Base-by-base conservation (phyloP, 2,113 vertebrate genomes). In the Crocuta crocuta region DNA sequence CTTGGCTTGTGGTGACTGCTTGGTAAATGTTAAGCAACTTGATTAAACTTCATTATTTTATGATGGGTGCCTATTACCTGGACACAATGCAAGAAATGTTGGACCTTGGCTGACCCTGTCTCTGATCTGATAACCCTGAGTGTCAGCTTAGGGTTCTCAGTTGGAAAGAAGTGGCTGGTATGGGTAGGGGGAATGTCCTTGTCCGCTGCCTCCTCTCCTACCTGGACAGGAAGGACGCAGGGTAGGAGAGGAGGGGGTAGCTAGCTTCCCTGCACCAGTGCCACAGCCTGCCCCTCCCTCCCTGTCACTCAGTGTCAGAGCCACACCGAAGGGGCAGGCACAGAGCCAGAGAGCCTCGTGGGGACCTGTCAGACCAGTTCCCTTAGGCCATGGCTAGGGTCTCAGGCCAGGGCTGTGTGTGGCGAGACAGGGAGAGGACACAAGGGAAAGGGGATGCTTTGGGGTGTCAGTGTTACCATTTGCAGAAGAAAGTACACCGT, bases 281-380 rank as follows among this genome's bases (percentile, higher is more conserved):
- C 24, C 15, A 21, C 17, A n/a, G 61, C 33, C 55, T 3, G 73
- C 71, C 43, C 76, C 48, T 68, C 58, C 68, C n/a, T 92, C 81
- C 63, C 48, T 33, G 61, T 89, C 19, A 10, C 58, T 4, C 1
- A 90, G 71, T 80, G 74, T 94, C 96, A 92, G 53, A 86, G 81
- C 55, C 4, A 8, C 33, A 35, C 85, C 58, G 23, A 63, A 58
- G 24, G 35, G 61, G 48, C 48, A 50, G 50, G 48, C 66, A 33
- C 82, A 63, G 63, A 86, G 95, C 94, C 83, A 97, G 74, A 70
- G 1, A 82, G 89, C 31, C 63, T 1, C 28, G 0, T 82, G 71
- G 55, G 48, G 93, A 97, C 97, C 96, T 10, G 80, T 93, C 95
- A 83, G 95, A 96, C 97, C 96, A 95, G 97, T 94, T 98, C 71